Evolutionary conservation across 2,797 vertebrate species (phyloP).

Genomic region (Chiroxiphia lanceolata): DNA sequence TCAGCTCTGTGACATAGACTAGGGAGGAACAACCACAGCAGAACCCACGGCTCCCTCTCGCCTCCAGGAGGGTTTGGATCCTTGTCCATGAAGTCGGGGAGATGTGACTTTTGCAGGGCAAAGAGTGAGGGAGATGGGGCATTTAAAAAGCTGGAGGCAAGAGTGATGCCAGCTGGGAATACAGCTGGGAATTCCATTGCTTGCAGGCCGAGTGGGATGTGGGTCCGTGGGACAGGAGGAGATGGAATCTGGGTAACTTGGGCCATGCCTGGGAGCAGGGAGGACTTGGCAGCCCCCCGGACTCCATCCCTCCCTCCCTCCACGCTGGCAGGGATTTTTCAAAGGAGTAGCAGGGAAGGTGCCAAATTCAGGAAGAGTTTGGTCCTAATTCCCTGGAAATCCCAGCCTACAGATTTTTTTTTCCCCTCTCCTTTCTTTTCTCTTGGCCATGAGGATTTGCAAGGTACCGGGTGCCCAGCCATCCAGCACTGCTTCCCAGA

Average conservation of each 20-base stretch:
- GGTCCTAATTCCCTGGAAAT: slow-evolving; percentile 19
- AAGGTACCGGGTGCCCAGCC: neutral
- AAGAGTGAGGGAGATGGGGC: neutral
- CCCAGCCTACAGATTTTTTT: neutral
- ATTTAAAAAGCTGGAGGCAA: neutral
- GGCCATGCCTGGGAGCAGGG: neutral
- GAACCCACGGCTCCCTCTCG: rapidly evolving
- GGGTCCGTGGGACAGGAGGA: neutral
- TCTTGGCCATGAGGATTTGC: rapidly evolving
- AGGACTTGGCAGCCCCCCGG: neutral
- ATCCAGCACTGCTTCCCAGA: neutral
- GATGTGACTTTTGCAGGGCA: too few species aligned
- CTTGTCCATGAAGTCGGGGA: neutral
- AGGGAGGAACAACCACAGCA: rapidly evolving
- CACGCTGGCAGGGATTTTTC: neutral
- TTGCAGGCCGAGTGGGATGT: neutral
- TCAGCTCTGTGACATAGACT: neutral
- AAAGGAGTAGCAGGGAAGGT: neutral
- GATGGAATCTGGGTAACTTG: neutral
- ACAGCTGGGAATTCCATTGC: neutral
- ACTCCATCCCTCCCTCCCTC: neutral
- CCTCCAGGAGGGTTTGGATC: neutral
- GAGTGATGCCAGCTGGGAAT: neutral
- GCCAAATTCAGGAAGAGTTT: slow-evolving; percentile 22
- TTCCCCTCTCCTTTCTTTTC: neutral